Evolutionary conservation across 2,113 vertebrate species (phyloP).

Genomic region (Actenoides hombroni): DNA sequence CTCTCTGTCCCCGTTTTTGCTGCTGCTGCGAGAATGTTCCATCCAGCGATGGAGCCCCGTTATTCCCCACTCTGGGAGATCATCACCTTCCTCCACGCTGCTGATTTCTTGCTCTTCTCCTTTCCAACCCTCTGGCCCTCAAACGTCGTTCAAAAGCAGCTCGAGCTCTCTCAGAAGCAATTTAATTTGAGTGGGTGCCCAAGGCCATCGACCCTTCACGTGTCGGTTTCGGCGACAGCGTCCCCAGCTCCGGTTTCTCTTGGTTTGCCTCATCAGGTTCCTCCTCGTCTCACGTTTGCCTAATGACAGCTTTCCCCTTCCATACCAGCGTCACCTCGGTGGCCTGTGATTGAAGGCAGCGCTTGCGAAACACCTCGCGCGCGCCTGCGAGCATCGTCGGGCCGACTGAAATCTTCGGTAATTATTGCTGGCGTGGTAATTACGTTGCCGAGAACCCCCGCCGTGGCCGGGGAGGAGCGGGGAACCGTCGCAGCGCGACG

Average conservation of each 20-base stretch:
- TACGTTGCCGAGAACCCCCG: background rate
- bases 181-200: background rate
- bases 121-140: background rate
- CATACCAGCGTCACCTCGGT: accelerated
- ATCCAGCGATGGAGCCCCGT: accelerated
- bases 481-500: background rate
- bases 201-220: accelerated
- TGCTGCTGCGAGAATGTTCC: background rate
- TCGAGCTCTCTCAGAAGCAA: background rate
- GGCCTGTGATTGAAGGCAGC: background rate
- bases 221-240: accelerated
- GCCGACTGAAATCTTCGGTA: background rate
- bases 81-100: background rate
- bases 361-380: accelerated
- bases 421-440: background rate
- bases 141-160: background rate
- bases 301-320: background rate
- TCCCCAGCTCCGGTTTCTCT: background rate
- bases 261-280: background rate
- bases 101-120: background rate
- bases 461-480: background rate
- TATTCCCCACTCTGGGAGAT: background rate
- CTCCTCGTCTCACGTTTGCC: background rate
- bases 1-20: background rate
- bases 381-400: background rate